Conservation (phyloP, 2,888 invertebrate species). For the Carpatolechia fugitivella region DNA sequence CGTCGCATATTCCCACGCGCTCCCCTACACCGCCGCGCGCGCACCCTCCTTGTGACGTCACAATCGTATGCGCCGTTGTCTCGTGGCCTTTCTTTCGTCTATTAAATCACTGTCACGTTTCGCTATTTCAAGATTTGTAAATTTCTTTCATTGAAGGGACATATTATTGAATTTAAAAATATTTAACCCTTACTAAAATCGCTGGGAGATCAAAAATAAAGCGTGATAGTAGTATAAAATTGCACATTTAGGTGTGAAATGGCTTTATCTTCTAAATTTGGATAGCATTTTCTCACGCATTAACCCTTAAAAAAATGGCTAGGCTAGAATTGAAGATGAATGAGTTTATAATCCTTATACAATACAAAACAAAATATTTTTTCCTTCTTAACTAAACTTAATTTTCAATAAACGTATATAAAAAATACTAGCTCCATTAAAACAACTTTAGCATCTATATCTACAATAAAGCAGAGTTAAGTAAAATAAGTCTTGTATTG, state of each 20-base stretch:
- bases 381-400: no score
- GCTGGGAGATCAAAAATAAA: neutral
- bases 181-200: neutral
- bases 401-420: no score
- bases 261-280: neutral
- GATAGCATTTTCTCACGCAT: neutral
- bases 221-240: neutral
- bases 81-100: conserved; percentile 16
- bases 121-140: conserved; percentile 4
- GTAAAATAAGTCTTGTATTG: neutral
- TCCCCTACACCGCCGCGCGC: conserved; percentile 37
- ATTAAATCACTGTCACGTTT: conserved; percentile 30
- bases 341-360: no score
- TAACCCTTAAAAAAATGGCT: no score
- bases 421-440: no score
- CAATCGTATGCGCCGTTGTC: conserved; percentile 20
- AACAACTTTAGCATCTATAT: no score
- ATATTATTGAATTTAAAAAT: neutral
- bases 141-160: neutral
- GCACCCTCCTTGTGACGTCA: conserved; percentile 48
- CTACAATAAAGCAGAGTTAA: no score
- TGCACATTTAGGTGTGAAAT: neutral
- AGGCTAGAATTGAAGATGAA: no score
- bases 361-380: no score
- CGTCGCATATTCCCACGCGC: conserved; percentile 66